These are phyloP conservation scores for Typhlomys cinereus DNA, from an alignment of 2,113 vertebrate genomes.

Conservation along the genomic window DNA sequence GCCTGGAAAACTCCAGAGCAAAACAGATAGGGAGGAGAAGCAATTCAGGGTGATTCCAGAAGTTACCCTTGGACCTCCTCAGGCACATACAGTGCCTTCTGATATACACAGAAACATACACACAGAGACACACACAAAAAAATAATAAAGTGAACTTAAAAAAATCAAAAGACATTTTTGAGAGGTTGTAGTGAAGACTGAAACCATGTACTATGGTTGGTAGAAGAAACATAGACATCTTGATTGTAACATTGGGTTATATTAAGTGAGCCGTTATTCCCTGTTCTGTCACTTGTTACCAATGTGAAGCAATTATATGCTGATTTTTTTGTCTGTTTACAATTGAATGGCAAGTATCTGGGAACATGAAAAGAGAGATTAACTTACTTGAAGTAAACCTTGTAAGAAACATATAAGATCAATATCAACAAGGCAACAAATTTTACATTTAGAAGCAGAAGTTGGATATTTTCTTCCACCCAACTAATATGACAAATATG, in stretches of 20 bases:
- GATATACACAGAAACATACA: no score
- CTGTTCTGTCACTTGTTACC: neutral
- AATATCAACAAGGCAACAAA: neutral
- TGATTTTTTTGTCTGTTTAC: neutral
- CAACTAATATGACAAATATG: neutral
- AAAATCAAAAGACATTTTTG: neutral
- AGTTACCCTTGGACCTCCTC: no score
- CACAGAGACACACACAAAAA: no score
- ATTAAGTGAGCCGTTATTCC: neutral
- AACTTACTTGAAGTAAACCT: neutral
- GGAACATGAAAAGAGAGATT: neutral
- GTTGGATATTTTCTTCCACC: rapidly evolving
- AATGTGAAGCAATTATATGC: neutral
- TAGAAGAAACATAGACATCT: rapidly evolving
- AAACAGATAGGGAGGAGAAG: no score
- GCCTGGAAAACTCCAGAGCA: no score
- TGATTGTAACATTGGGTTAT: neutral
- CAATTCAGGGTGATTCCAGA: no score
- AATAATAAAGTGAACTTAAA: no score
- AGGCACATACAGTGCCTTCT: no score
- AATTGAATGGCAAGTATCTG: neutral
- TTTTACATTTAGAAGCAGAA: neutral
- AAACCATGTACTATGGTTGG: rapidly evolving
- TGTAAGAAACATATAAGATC: neutral
- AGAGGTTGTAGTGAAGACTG: neutral